Evolutionary conservation across 92 coral and sea anemone genomes (phyloP), one percentile per base, ranked within the genome.

Genomic region (Parazoanthus swiftii): DNA sequence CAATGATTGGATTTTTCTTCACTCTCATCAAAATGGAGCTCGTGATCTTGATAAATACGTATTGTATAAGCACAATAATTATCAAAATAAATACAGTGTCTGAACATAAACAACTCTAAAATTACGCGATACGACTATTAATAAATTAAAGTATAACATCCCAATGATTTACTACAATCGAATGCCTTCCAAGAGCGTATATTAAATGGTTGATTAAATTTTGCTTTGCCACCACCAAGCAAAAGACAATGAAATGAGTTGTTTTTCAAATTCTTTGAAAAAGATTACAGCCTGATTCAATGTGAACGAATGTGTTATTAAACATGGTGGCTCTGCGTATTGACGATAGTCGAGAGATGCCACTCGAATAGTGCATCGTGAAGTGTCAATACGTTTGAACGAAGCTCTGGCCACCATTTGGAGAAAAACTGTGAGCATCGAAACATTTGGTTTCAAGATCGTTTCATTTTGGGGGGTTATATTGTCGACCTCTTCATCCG

Each of bases 231-330:
- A 76, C 25, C 21, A 76, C n/a, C 54, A 76, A 39, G 48, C 46
- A 58, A 80, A 33, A 10, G 38, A 56, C 8, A 79, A 26, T 80
- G 37, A 35, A 80, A 58, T 36, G 85, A 84, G 33, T 44, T 35
- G 16, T 44, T 38, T 82, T 81, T 42, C 75, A 35, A 54, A 36
- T 71, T 84, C 87, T 84, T 39, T 84, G 87, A 84, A 70, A 71
- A 68, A 72, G 87, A 84, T 46, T 84, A 84, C 87, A 84, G 15
- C 63, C 87, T 71, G 87, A 84, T 84, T 84, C 87, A 84, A 84
- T 84, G 87, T 84, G 87, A 84, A 84, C 87, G 87, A 84, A 73
- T 50, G 66, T 71, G 77, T 70, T 84, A 84, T 71, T 48, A 37
- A 76, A 46, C 39, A 79, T 51, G 26, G 77, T 70, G 48, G 78